Conservation (phyloP, 2,113 vertebrate genomes). For the Oplegnathus fasciatus region DNA sequence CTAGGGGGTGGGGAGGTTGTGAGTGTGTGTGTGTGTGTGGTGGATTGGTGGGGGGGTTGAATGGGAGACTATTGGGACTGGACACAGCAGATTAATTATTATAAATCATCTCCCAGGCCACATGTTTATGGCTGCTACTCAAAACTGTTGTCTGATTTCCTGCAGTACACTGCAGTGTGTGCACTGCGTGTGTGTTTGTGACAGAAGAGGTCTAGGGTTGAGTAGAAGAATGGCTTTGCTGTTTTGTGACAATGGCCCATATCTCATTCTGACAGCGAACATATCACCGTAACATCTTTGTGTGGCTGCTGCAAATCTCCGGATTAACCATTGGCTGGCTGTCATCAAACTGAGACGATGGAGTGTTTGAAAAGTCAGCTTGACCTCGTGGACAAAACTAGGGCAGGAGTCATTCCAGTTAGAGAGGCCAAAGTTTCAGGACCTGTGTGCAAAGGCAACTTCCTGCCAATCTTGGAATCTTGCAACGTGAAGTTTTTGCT, state of each 20-base stretch:
- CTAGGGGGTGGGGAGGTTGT: conserved; percentile 32
- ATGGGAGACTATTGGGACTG: conserved; percentile 57
- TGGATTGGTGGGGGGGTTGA: conserved; percentile 53
- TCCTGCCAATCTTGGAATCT: not conserved
- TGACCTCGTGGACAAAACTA: conserved; percentile 41
- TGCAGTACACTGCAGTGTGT: conserved; percentile 21
- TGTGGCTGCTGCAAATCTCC: conserved; percentile 58
- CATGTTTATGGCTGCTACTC: conserved; percentile 67
- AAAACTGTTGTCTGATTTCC: conserved; percentile 58
- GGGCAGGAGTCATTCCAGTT: conserved; percentile 40
- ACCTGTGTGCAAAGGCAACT: conserved; percentile 6
- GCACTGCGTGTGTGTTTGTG: conserved; percentile 9
- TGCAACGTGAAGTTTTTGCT: not conserved
- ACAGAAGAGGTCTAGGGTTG: conserved; percentile 4
- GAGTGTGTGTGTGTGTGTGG: conserved; percentile 25
- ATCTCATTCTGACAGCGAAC: conserved; percentile 66
- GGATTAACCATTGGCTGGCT: conserved; percentile 46
- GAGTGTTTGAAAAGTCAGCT: conserved; percentile 42
- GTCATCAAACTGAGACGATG: conserved; percentile 29
- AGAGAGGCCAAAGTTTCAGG: conserved; percentile 8
- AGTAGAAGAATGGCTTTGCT: conserved; percentile 49
- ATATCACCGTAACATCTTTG: conserved; percentile 60
- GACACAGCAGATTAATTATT: conserved; percentile 82
- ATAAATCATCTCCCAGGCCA: conserved; percentile 79
- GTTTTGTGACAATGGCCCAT: conserved; percentile 54